Base-by-base conservation (phyloP, 2,113 vertebrate species). In the Lepisosteus osseus region DNA sequence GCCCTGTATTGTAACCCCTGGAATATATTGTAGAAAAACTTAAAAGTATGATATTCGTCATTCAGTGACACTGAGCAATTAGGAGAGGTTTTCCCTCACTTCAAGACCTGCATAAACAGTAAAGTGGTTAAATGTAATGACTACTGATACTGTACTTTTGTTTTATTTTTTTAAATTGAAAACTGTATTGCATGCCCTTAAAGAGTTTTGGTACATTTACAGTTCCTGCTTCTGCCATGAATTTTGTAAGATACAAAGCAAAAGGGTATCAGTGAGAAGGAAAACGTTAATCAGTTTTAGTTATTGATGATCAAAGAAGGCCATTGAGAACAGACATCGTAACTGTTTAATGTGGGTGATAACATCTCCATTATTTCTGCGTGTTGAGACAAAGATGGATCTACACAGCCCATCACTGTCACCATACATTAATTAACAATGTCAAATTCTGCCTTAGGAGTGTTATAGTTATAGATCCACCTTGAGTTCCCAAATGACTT, bases 191-290 rank as follows among this genome's bases (percentile, higher is more conserved):
- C 41, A 57, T 45, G 68, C 73, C 47, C 44, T 17, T 76, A 68
- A 77, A 71, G 77, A 62, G 42, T 29, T 41, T 74, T 84, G 71
- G 74, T 72, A 54, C 77, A 75, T 85, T 82, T 70, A 84, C 78
- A 78, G 85, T 88, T 85, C 78, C 71, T 83, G 77, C 69, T 61
- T 61, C 67, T 17, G 15, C 15, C 15, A 55, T 17, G 0, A 17
- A 17, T 17, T 69, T 47, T 76, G 57, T 63, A 4, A 56, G 41
- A 63, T 45, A 73, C 82, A 84, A 85, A 76, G 67, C 73, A 81
- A 82, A 74, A 67, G 79, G 83, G 78, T 83, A 78, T 76, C 79
- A 77, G 78, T 61, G 9, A 65, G 6, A 41, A 67, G 7, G 44
- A 71, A 71, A 14, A 61, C 65, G 80, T 47, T 45, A 76, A 61